phyloP scores from a whole-genome alignment of 2,113 vertebrate species.

The Ptychochromis oligacanthus region DNA sequence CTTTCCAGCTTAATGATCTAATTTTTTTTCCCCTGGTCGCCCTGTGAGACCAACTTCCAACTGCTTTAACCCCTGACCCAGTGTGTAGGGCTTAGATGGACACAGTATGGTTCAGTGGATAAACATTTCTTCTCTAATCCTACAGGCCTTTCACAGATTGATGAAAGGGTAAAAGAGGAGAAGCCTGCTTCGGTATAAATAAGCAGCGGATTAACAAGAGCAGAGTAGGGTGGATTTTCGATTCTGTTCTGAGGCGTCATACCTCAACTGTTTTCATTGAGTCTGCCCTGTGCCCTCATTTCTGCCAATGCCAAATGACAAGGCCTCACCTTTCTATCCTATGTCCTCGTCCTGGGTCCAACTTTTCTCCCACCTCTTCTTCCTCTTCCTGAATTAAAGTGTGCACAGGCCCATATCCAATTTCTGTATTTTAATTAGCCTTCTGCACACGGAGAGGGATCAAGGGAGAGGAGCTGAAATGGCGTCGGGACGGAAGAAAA shows the following conservation, averaged over 20 bases:
- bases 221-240: slow-evolving; percentile 27
- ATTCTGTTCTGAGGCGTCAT: slow-evolving; percentile 37
- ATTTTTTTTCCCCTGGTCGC: slow-evolving; percentile 34
- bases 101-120: slow-evolving; percentile 24
- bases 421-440: slow-evolving; percentile 79
- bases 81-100: slow-evolving; percentile 2
- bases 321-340: slow-evolving; percentile 46
- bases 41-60: background rate
- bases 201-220: slow-evolving; percentile 47
- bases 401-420: slow-evolving; percentile 76
- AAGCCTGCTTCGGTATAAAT: slow-evolving; percentile 44
- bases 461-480: slow-evolving; percentile 35
- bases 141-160: slow-evolving; percentile 40
- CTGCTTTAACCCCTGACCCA: slow-evolving; percentile 37
- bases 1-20: slow-evolving; percentile 38
- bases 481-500: slow-evolving; percentile 36
- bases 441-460: slow-evolving; percentile 42
- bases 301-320: slow-evolving; percentile 44
- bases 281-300: slow-evolving; percentile 26
- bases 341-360: slow-evolving; percentile 46
- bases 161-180: slow-evolving; percentile 56
- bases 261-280: slow-evolving; percentile 37
- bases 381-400: slow-evolving; percentile 61
- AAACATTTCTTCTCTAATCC: slow-evolving; percentile 54
- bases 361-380: background rate